Percentiles rank a stretch among this genome's conserved stretches.
Conservation (phyloP, 2,888 invertebrate genomes). For the Macaria notata region DNA sequence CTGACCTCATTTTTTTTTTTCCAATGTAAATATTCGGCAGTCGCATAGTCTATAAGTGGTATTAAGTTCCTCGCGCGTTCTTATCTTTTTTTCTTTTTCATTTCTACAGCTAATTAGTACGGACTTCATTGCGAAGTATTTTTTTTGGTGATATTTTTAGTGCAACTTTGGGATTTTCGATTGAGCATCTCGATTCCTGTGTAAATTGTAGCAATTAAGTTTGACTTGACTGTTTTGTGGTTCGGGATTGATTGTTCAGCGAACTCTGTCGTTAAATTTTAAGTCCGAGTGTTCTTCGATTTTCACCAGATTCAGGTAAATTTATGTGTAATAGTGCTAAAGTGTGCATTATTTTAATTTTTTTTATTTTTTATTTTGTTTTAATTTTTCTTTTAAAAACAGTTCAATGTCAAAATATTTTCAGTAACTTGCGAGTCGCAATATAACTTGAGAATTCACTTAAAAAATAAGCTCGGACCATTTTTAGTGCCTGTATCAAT, state of each 20-base stretch:
- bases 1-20: slow-evolving; percentile 81
- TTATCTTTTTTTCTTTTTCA: slow-evolving; percentile 45
- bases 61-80: slow-evolving; percentile 76
- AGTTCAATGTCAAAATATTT: neutral
- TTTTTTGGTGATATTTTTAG: slow-evolving; percentile 52
- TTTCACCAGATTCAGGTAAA: slow-evolving; percentile 19
- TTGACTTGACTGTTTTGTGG: slow-evolving; percentile 49
- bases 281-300: slow-evolving; percentile 17
- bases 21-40: slow-evolving; percentile 82
- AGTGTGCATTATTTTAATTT: no score
- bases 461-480: no score
- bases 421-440: neutral
- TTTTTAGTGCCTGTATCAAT: no score
- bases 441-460: no score
- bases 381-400: no score
- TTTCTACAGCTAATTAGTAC: slow-evolving; percentile 52
- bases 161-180: slow-evolving; percentile 50
- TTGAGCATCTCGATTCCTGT: slow-evolving; percentile 29
- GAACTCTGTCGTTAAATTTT: slow-evolving; percentile 14
- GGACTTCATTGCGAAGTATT: slow-evolving; percentile 52
- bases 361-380: no score
- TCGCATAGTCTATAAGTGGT: slow-evolving; percentile 81
- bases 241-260: slow-evolving; percentile 37
- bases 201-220: slow-evolving; percentile 46
- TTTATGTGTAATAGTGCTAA: neutral